Percentiles rank a stretch among this genome's conserved stretches.
phyloP scores from a whole-genome alignment of 2,113 vertebrate species.

The Bombycilla garrulus region DNA sequence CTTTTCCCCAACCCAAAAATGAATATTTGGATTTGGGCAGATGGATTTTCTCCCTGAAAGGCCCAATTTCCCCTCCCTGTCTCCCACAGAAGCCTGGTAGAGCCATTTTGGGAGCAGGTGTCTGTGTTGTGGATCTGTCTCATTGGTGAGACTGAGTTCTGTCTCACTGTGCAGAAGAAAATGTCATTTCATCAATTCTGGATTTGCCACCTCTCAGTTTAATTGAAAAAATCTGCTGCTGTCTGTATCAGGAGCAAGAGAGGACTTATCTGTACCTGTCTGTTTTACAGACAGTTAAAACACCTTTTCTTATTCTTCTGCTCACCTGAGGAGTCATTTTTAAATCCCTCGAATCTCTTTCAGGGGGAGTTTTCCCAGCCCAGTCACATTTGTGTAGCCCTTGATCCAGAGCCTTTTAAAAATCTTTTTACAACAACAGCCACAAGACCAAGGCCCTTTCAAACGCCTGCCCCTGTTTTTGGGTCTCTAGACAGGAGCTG shows the following conservation, averaged over 20 bases:
- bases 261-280: neutral
- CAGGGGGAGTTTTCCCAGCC: neutral
- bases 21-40: neutral
- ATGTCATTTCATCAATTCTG: constrained; percentile 34
- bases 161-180: neutral
- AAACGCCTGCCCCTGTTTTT: neutral
- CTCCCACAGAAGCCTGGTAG: neutral
- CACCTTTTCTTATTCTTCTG: neutral
- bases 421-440: neutral
- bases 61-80: neutral
- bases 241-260: neutral
- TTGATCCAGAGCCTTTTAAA: neutral
- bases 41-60: neutral
- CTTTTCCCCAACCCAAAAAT: neutral
- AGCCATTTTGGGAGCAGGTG: neutral
- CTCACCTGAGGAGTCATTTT: neutral
- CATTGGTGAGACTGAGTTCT: neutral
- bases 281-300: constrained; percentile 3
- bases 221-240: constrained; percentile 25
- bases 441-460: neutral
- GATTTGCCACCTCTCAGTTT: constrained; percentile 18
- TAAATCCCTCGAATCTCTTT: neutral
- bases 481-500: neutral
- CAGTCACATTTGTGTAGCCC: neutral
- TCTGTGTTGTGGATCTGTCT: neutral